These are phyloP conservation scores for Callimorpha dominula DNA, from an alignment of 2,888 invertebrate genomes.

Conservation along the genomic window DNA sequence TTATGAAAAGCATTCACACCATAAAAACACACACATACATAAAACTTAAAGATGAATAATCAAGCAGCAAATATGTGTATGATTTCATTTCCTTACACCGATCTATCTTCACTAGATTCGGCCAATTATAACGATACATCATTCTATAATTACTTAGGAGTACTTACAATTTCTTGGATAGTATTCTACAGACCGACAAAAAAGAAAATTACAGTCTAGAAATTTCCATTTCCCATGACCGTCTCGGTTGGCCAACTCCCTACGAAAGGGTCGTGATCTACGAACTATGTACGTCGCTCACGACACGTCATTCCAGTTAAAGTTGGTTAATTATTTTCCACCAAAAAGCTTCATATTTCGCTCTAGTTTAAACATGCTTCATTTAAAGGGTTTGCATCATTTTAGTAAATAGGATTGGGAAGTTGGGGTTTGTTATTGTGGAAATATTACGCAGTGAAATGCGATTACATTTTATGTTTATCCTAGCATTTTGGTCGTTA, in stretches of 20 bases:
- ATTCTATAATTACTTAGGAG: constrained; percentile 28
- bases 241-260: constrained; percentile 34
- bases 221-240: constrained; percentile 42
- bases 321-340: constrained; percentile 48
- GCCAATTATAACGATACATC: constrained; percentile 22
- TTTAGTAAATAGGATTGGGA: constrained; percentile 30
- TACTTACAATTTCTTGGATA: constrained; percentile 27
- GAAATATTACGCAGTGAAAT: constrained; percentile 13
- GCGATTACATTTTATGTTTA: constrained; percentile 2
- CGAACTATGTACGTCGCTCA: constrained; percentile 32
- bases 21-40: not conserved
- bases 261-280: constrained; percentile 46
- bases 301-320: constrained; percentile 34
- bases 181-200: constrained; percentile 17
- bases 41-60: not conserved
- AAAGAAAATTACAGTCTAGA: constrained; percentile 18
- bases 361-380: constrained; percentile 42
- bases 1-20: not conserved
- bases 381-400: constrained; percentile 46
- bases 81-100: not conserved
- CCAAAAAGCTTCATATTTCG: constrained; percentile 49
- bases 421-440: constrained; percentile 18
- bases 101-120: constrained; percentile 22
- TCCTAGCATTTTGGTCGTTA: not conserved
- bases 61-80: not conserved